Evolutionary conservation across 53 echinoderm and acorn worm species (phyloP), one percentile per base, ranked within the genome.

Genomic region (Paracentrotus lividus): DNA sequence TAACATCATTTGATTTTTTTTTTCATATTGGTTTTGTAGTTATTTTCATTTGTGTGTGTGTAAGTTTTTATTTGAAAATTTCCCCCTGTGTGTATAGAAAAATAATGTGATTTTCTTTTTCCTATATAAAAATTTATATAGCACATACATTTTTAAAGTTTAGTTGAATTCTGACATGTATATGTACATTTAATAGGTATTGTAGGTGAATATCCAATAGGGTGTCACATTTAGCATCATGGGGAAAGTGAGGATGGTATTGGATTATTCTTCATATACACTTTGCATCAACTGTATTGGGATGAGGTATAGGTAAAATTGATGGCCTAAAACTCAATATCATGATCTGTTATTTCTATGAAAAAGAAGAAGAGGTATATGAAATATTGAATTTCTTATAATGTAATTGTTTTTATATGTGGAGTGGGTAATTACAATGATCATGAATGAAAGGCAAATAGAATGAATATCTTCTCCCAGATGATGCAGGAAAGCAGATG

Each of bases 121-220:
- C 86, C 86, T 86, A 86, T 86, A 86, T 86, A 56, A 86, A n/a
- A 86, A 86, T 86, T 86, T 56, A 86, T 86, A 86, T 86, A 86
- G 86, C 56, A 29, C 56, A 56, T 86, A 55, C 86, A 34, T 86
- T 86, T 86, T 86, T 51, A 53, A 86, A 34, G 33, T 86, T 52
- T 86, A 55, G 86, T 52, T 86, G 20, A 55, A 56, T 36, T 85
- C 53, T 55, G 53, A 86, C 53, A 56, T 26, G n/a, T 86, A 18
- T 54, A 32, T 85, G 85, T 86, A 86, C 86, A 86, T 53, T 86
- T 56, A 86, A 55, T 86, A 86, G 86, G 38, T 20, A 86, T 53
- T 81, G 81, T 81, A 81, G 45, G 44, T 47, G 81, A 26, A 45
- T 5, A 4, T 12, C 49, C 81, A 1, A 8, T 81, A 81, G n/a